Evolutionary conservation across 2,797 vertebrate genomes (phyloP), one percentile per base, ranked within the genome.

Genomic region (Thalassophryne amazonica): DNA sequence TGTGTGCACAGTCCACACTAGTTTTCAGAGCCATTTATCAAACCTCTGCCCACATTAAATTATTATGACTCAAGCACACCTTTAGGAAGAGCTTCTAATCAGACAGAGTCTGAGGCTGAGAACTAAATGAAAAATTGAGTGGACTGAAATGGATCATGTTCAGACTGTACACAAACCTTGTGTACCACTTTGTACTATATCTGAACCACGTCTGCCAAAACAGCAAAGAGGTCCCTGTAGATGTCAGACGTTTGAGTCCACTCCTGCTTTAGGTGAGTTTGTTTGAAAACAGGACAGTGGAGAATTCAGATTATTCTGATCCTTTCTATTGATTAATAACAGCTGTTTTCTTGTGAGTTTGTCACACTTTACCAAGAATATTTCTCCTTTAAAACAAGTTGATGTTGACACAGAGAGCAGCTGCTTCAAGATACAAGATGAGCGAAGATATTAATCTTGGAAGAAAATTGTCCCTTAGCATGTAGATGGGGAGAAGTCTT

Each of bases 11-110:
- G 74, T 75, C 63, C 60, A 60, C 50, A 36, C 31, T 22, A 67
- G 45, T 48, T 79, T 70, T 70, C 23, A 40, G 45, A 71, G 49
- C 70, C 72, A 78, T 90, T 90, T 83, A 77, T 86, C 83, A 88
- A 82, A 81, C 54, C 67, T 69, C 64, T 58, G 62, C 53, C 50
- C 62, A 67, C 66, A 83, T 86, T 78, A 79, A 85, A 86, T 86
- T 77, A 82, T 77, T 65, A 81, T 65, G 72, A 71, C 81, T 73
- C 42, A 3, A 65, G 75, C 76, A 65, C 80, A 59, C 62, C 69
- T 72, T 64, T 21, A 54, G 67, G 43, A 59, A 61, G 59, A 70
- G 53, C 55, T 58, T 60, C 31, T 34, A 35, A 52, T 66, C 41
- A 40, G 63, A 72, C 56, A 39, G 57, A 68, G 47, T 54, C 48